A percentile compares a stretch with the other conserved stretches of the same genome.
These are phyloP conservation scores for Nannospalax galili DNA, from an alignment of 2,113 vertebrate genomes.

Conservation along the genomic window DNA sequence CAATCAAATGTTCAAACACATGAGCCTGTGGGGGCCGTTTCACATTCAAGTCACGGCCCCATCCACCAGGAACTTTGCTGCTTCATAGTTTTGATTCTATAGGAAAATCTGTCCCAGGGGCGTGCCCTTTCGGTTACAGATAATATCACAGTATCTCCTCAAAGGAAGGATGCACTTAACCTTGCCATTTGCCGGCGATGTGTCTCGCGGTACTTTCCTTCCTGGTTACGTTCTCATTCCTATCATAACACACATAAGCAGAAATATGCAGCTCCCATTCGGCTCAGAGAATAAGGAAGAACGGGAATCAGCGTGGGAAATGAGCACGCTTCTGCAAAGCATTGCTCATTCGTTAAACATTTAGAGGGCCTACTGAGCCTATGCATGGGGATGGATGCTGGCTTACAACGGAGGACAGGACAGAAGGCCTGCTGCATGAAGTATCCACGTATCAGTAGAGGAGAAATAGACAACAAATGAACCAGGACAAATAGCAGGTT, in stretches of 20 bases:
- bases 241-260: background rate
- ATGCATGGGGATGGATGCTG: too few species aligned
- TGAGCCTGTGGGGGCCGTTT: background rate
- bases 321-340: background rate
- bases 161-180: background rate
- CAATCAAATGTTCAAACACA: background rate
- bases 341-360: background rate
- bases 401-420: background rate
- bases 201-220: background rate
- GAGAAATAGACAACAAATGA: background rate
- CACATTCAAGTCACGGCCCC: background rate
- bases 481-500: background rate
- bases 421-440: background rate
- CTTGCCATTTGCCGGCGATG: background rate
- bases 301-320: accelerated
- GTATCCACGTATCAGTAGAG: background rate
- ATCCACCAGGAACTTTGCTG: background rate
- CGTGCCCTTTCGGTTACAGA: background rate
- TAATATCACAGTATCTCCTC: background rate
- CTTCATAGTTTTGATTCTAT: background rate
- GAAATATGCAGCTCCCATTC: background rate
- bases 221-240: background rate
- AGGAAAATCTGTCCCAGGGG: background rate
- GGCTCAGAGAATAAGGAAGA: background rate
- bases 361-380: background rate